Evolutionary conservation across 2,113 vertebrate species (phyloP).

Genomic region (Dendrocopos noguchii): DNA sequence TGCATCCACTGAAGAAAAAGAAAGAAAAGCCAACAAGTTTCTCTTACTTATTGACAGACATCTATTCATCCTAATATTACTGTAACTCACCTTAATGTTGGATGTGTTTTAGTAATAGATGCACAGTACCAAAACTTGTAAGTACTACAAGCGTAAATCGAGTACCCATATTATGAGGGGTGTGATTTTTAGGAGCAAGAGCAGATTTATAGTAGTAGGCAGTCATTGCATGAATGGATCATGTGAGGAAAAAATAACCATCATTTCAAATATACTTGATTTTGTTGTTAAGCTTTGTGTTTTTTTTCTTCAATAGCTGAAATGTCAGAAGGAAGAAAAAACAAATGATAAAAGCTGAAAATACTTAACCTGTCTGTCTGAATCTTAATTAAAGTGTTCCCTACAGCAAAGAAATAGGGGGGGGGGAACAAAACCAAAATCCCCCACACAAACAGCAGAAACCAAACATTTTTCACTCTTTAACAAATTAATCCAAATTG

Average conservation of each 20-base stretch:
- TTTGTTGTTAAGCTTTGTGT: neutral
- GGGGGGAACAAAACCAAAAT: no score
- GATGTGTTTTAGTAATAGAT: neutral
- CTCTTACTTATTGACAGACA: neutral
- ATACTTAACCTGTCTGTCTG: neutral
- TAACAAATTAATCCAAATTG: neutral
- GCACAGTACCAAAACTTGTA: neutral
- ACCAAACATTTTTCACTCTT: neutral
- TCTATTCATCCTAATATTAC: neutral
- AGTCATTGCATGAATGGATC: neutral
- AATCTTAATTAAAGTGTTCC: neutral
- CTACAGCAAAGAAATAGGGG: neutral
- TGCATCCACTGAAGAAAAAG: neutral
- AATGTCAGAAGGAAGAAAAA: neutral
- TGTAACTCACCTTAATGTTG: neutral
- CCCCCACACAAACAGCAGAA: no score
- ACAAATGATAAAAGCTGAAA: neutral
- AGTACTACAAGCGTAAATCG: neutral
- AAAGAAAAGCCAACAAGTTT: neutral
- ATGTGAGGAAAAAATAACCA: neutral
- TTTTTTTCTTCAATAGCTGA: neutral
- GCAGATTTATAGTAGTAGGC: neutral
- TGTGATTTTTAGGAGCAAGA: neutral
- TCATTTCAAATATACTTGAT: neutral
- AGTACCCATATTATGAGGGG: fast-evolving